phyloP scores from a whole-genome alignment of 2,888 invertebrate genomes.

The Cephus pygmeus region DNA sequence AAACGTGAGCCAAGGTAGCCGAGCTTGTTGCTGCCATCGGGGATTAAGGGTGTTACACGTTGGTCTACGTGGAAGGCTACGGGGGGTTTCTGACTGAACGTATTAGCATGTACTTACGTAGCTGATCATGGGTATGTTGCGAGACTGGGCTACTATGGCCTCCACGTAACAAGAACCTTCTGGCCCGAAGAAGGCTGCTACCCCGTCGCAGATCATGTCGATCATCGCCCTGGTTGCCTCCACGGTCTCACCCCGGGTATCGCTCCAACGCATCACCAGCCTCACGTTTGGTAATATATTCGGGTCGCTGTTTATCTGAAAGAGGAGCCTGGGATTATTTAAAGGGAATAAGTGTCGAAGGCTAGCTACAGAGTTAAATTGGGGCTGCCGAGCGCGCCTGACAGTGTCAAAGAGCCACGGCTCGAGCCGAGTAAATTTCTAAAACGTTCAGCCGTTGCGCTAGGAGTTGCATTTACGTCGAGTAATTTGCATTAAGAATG shows the following conservation, averaged over 20 bases:
- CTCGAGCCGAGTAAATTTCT: neutral
- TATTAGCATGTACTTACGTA: slow-evolving; percentile 79
- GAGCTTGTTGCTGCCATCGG: neutral
- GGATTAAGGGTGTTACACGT: neutral
- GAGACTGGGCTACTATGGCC: slow-evolving; percentile 91
- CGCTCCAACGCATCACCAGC: slow-evolving; percentile 81
- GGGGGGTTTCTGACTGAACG: neutral
- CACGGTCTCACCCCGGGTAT: slow-evolving; percentile 87
- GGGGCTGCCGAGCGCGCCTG: neutral
- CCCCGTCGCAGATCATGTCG: slow-evolving; percentile 90
- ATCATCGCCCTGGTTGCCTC: slow-evolving; percentile 85
- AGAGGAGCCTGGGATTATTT: slow-evolving; percentile 14
- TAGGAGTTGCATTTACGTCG: neutral
- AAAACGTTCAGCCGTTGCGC: neutral
- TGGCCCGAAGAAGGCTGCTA: slow-evolving; percentile 94
- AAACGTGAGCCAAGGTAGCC: neutral
- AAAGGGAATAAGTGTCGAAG: neutral
- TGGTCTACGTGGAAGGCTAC: neutral
- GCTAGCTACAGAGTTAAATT: neutral
- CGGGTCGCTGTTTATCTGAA: slow-evolving; percentile 78
- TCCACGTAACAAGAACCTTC: slow-evolving; percentile 96
- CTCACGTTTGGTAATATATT: slow-evolving; percentile 80
- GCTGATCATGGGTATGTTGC: slow-evolving; percentile 96
- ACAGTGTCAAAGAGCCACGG: neutral
- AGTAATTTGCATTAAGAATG: neutral